A percentile compares a stretch with the other conserved stretches of the same genome.
Evolutionary conservation across 2,113 vertebrate genomes (phyloP).

Genomic region (Xiphias gladius): DNA sequence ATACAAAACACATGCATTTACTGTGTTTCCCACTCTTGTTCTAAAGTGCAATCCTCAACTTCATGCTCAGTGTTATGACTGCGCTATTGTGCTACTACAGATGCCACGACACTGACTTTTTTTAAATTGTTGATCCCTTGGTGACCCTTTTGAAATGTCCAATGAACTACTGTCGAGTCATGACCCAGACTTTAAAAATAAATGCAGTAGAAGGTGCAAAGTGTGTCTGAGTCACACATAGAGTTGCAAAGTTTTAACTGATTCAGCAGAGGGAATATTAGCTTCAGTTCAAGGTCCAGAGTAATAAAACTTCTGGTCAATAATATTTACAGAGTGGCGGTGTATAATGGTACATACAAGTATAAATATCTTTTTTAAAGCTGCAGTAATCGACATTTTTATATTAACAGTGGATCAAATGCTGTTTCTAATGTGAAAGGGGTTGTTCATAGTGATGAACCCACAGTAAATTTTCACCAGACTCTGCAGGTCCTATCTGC

Average conservation of each 20-base stretch:
- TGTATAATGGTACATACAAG: too few species aligned
- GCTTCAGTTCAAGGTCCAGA: neutral
- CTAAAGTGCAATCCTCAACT: constrained; percentile 1
- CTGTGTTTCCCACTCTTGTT: neutral
- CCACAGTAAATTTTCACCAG: too few species aligned
- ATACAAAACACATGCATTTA: constrained; percentile 25
- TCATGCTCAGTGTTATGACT: neutral
- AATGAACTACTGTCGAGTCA: neutral
- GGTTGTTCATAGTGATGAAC: too few species aligned
- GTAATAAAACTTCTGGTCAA: too few species aligned
- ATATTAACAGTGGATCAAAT: neutral
- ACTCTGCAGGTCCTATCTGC: too few species aligned
- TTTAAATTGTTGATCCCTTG: neutral
- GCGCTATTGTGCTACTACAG: neutral
- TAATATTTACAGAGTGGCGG: too few species aligned
- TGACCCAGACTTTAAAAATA: neutral
- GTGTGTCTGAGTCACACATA: too few species aligned
- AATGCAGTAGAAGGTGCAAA: neutral
- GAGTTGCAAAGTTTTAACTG: neutral
- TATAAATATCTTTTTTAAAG: neutral
- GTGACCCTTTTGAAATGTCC: neutral
- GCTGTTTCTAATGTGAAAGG: too few species aligned
- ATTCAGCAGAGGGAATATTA: neutral
- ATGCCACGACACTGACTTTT: neutral
- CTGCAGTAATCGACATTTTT: neutral